Percentiles rank a stretch among this genome's conserved stretches.
phyloP scores from a whole-genome alignment of 2,113 vertebrate genomes.

The Rostratula benghalensis region DNA sequence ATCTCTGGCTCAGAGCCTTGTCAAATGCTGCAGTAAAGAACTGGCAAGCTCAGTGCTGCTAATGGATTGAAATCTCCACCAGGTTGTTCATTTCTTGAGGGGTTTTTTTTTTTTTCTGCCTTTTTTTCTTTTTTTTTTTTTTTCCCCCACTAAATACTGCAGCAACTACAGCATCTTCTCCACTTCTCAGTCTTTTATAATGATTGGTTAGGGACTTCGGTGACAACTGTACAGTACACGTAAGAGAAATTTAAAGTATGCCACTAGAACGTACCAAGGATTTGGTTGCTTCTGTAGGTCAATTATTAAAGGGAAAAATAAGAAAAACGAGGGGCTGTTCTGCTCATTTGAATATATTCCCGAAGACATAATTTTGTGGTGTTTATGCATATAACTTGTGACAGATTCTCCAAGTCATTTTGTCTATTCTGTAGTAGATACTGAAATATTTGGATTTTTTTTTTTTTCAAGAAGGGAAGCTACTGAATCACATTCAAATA shows the following conservation, averaged over 20 bases:
- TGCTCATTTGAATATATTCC: constrained; percentile 5
- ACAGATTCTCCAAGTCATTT: constrained; percentile 25
- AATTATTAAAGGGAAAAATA: constrained; percentile 40
- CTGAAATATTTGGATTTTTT: no score
- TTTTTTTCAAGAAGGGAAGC: not conserved
- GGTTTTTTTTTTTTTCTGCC: not conserved
- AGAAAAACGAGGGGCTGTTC: constrained; percentile 37
- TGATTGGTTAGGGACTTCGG: not conserved
- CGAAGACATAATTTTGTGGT: not conserved
- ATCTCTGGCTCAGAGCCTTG: constrained; percentile 58
- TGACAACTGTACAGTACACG: not conserved
- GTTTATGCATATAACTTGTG: constrained; percentile 43
- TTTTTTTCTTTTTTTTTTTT: not conserved
- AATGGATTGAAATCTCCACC: constrained; percentile 68
- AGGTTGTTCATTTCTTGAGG: constrained; percentile 58
- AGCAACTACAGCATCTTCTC: not conserved
- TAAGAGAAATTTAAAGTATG: constrained; percentile 50
- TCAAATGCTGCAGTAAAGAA: constrained; percentile 57
- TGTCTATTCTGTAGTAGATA: not conserved
- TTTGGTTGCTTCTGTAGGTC: constrained; percentile 35
- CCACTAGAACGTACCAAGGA: not conserved
- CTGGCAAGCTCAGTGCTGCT: constrained; percentile 54
- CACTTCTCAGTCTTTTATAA: not conserved
- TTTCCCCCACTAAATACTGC: not conserved
- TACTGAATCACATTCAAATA: not conserved